Evolutionary conservation across 2,797 vertebrate genomes (phyloP), one percentile per base, ranked within the genome.

Genomic region (Cottoperca gobio): DNA sequence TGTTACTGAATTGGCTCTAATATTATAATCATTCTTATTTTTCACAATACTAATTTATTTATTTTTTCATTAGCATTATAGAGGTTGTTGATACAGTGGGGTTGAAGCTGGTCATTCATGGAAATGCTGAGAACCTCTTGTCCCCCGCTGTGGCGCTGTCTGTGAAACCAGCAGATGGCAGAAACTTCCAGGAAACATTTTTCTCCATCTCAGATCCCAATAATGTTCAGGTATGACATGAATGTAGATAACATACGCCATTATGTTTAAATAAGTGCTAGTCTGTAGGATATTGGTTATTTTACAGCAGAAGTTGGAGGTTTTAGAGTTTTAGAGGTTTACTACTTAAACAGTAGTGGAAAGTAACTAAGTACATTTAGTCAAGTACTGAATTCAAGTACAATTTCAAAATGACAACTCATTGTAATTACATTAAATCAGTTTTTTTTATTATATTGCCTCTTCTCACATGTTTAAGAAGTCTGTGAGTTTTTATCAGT

Each of bases 81-180:
- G 84, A 92, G 80, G 92, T 99, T 64, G 96, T 98, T 86, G 96
- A 99, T 65, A 95, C 93, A 11, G 97, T 99, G 83, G 97, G 96
- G 5, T 83, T 97, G 73, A 97, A 97, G 91, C 74, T 99, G 89
- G 95, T 94, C 31, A 88, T 99, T 23, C 57, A 90, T 6, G 43
- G 54, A 14, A 71, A 88, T 63, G 24, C 67, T 11, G 63, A 92
- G 70, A 93, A 74, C 58, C 73, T 99, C 73, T 79, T 94, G 24
- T 87, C 96, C 0, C 81, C 93, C 19, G 93, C 95, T 43, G 86
- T 99, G 89, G 96, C 96, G 88, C 78, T 99, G 76, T 96, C 95
- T 1, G 97, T 97, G 68, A 84, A 95, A 76, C 93, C 93, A 91
- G 93, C 94, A 65, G 91, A 96, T 67, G 92, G 92, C 53, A 76